Evolutionary conservation across 2,113 vertebrate genomes (phyloP).

Genomic region (Melanocharis versteri): DNA sequence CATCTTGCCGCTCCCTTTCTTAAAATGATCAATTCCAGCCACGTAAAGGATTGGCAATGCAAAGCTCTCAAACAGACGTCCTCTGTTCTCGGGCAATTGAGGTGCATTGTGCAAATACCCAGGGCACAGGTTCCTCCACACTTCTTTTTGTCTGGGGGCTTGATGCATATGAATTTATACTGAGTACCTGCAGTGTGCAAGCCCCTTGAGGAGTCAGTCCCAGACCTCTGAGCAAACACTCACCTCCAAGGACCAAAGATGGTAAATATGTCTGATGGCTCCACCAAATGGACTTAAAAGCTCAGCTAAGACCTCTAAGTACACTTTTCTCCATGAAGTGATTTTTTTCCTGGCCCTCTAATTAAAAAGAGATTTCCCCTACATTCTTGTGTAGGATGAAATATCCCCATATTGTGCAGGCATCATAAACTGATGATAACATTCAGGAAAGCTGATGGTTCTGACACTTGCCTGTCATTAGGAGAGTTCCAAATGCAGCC

Average conservation of each 20-base stretch:
- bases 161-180: slow-evolving; percentile 32
- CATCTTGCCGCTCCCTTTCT: not conserved
- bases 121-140: not conserved
- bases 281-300: slow-evolving; percentile 41
- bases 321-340: not conserved
- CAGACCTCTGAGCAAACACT: slow-evolving; percentile 57
- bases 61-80: slow-evolving; percentile 8
- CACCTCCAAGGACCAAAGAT: not conserved
- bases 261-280: slow-evolving; percentile 25
- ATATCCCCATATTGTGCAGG: not conserved
- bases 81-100: slow-evolving; percentile 17
- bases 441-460: not conserved
- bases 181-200: slow-evolving; percentile 41
- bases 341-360: not conserved
- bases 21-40: slow-evolving; percentile 5
- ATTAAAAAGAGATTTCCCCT: slow-evolving; percentile 32
- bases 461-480: not conserved
- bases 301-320: slow-evolving; percentile 4
- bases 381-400: not conserved
- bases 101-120: slow-evolving; percentile 3
- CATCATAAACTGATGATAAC: not conserved
- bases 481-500: not conserved
- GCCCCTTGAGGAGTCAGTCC: slow-evolving; percentile 1
- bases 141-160: slow-evolving; percentile 20
- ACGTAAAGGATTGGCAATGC: not conserved